Base-by-base conservation (phyloP, 2,888 invertebrate species). In the Drosophila fulvimacula region DNA sequence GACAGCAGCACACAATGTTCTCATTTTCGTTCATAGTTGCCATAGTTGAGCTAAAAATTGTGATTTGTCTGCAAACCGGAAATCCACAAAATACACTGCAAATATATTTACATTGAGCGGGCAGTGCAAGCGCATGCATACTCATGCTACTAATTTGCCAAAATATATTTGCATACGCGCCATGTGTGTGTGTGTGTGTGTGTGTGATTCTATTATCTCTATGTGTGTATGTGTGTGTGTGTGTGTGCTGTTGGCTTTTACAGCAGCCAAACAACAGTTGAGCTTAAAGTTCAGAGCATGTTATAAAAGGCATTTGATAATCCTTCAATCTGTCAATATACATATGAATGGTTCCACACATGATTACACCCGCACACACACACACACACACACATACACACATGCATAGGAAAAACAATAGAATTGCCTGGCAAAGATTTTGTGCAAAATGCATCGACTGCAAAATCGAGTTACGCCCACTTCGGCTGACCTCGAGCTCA, bases 31-130 rank as follows among this genome's bases (percentile, higher is more conserved):
- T 69, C 71, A 84, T 76, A n/a, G n/a, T 75, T 84, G 75, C 0
- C 15, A 42, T 42, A 21, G 42, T 21, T 42, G 42, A 21, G 21
- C 69, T 66, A 69, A 79, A 80, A 87, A 84, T 87, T 87, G 79
- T 85, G 85, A 85, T 84, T 85, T 84, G 85, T 82, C 81, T 81
- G 82, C 85, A 85, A 85, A 79, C 72, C 82, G 88, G 82, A 87
- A 85, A 82, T 82, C 79, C 82, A 76, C 79, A 85, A 82, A 86
- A 79, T 82, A 83, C 78, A 83, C 76, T 69, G 76, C 73, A 86
- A 83, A 81, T 80, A 81, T 83, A 83, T 83, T 83, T 83, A 69
- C 71, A 75, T 71, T 76, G 69, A 71, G 69, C 65, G 69, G 58
- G 41, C 49, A 57, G 44, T 62, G 62, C 32, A 41, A 52, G 46